Evolutionary conservation across 2,888 invertebrate genomes (phyloP).

Genomic region (Trilocha varians): DNA sequence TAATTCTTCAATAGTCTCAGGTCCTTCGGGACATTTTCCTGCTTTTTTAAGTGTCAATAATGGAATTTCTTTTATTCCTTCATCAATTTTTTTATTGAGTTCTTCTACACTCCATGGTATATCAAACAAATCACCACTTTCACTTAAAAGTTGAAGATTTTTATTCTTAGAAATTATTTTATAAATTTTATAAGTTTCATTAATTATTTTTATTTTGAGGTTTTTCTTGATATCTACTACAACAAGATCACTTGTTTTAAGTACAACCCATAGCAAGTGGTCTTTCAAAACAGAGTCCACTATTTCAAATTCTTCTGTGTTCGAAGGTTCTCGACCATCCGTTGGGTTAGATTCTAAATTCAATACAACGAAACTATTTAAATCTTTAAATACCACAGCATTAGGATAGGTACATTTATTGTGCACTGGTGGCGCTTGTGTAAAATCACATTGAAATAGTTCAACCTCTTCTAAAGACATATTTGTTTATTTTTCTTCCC

Average conservation of each 20-base stretch:
- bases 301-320: constrained; percentile 31
- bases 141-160: constrained; percentile 38
- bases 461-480: constrained; percentile 16
- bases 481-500: constrained; percentile 5
- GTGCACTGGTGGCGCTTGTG: constrained; percentile 19
- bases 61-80: constrained; percentile 22
- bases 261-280: constrained; percentile 41
- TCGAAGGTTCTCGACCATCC: constrained; percentile 11
- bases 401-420: constrained; percentile 41
- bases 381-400: constrained; percentile 36
- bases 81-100: constrained; percentile 25
- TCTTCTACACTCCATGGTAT: constrained; percentile 26
- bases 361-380: constrained; percentile 21
- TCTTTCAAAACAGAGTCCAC: constrained; percentile 31
- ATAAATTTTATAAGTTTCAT: constrained; percentile 36
- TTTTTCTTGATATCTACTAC: constrained; percentile 32
- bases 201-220: constrained; percentile 28
- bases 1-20: not conserved
- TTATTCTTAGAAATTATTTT: constrained; percentile 23
- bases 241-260: constrained; percentile 38
- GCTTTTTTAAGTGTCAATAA: constrained; percentile 33
- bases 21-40: not conserved
- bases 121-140: constrained; percentile 43
- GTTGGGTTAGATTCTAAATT: constrained; percentile 25
- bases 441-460: constrained; percentile 16